phyloP scores from a whole-genome alignment of 2,888 invertebrate genomes.

The Eupithecia tripunctaria region DNA sequence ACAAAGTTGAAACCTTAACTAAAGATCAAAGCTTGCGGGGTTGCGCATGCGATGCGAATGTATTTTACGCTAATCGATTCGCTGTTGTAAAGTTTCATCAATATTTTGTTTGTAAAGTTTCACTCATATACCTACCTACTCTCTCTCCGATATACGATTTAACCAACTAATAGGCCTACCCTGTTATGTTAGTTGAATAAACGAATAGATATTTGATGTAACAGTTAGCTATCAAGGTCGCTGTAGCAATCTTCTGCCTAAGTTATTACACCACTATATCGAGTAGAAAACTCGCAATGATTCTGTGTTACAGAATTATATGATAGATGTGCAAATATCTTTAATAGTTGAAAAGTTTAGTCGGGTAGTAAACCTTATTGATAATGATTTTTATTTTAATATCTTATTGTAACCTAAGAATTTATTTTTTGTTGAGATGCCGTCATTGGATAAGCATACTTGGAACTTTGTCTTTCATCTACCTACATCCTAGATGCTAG shows the following conservation, averaged over 20 bases:
- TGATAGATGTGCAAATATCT: not conserved
- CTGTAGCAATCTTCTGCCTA: conserved; percentile 40
- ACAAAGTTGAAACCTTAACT: not conserved
- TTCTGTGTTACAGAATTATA: conserved; percentile 1
- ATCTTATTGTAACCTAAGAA: too few relatives aligned
- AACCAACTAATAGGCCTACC: not conserved
- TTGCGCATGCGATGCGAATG: not conserved
- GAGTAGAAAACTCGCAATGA: conserved; percentile 22
- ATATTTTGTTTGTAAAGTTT: not conserved
- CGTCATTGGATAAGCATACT: not conserved
- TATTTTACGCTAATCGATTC: not conserved
- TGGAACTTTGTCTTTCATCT: not conserved
- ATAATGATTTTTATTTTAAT: too few relatives aligned
- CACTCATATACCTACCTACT: not conserved
- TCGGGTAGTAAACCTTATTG: not conserved
- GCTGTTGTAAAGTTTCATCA: not conserved
- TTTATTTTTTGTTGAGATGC: not conserved
- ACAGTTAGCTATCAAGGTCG: conserved; percentile 39
- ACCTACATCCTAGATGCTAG: not conserved
- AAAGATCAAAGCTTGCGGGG: not conserved
- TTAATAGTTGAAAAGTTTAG: not conserved
- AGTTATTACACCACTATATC: conserved; percentile 31
- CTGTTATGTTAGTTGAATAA: conserved; percentile 18
- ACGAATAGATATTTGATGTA: conserved; percentile 37
- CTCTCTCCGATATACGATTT: not conserved